Percentiles rank a stretch among this genome's conserved stretches.
phyloP scores from a whole-genome alignment of 2,113 vertebrate genomes.

The Rhinopithecus roxellana region DNA sequence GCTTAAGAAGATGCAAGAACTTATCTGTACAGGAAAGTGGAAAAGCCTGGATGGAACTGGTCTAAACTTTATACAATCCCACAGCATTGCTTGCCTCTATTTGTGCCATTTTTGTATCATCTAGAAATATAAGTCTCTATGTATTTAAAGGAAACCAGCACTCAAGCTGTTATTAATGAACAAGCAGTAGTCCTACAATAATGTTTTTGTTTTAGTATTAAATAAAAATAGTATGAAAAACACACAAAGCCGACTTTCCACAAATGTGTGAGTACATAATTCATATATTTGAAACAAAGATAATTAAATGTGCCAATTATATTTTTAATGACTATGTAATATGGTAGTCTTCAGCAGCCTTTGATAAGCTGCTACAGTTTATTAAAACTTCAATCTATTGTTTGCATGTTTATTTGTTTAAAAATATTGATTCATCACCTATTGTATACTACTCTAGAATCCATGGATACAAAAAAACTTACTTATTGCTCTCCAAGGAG shows the following conservation, averaged over 20 bases:
- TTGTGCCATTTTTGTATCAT: not conserved
- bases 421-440: not conserved
- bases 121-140: not conserved
- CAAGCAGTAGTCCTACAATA: not conserved
- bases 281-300: not conserved
- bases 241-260: not conserved
- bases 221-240: not conserved
- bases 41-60: not conserved
- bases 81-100: not conserved
- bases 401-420: not conserved
- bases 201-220: not conserved
- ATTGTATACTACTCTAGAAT: not conserved
- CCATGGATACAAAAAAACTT: not conserved
- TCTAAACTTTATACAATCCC: not conserved
- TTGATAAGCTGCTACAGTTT: not conserved
- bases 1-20: not conserved
- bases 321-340: not conserved
- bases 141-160: not conserved
- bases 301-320: not conserved
- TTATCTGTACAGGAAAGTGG: not conserved
- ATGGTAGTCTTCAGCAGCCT: not conserved
- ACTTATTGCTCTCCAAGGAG: not conserved
- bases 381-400: not conserved
- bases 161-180: not conserved
- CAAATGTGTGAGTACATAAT: not conserved